Evolutionary conservation across 2,888 invertebrate species (phyloP).

Genomic region (Drosophila pegasa): DNA sequence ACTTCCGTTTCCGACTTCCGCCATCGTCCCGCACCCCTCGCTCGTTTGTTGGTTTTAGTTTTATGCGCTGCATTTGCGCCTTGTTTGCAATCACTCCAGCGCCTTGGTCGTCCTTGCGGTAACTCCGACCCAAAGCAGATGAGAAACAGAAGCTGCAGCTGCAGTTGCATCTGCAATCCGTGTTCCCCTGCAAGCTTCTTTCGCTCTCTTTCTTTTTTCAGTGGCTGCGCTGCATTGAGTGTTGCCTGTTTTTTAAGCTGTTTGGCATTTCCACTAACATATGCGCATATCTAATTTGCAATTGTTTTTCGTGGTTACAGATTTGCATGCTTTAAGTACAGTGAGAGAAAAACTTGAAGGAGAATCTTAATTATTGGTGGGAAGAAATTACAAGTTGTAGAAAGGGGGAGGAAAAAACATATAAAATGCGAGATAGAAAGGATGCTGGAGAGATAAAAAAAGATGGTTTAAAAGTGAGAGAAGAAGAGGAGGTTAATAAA

Average conservation of each 20-base stretch:
- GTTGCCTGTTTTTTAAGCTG: constrained; percentile 47
- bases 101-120: constrained; percentile 64
- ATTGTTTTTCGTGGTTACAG: constrained; percentile 66
- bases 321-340: constrained; percentile 57
- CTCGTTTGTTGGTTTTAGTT: constrained; percentile 67
- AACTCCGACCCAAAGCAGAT: constrained; percentile 31
- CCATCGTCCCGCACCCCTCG: background rate
- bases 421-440: background rate
- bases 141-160: constrained; percentile 12
- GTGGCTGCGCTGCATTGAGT: constrained; percentile 20
- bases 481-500: too few species aligned
- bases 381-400: too few species aligned
- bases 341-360: constrained; percentile 1
- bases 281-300: constrained; percentile 74
- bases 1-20: constrained; percentile 70
- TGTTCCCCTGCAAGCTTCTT: constrained; percentile 10
- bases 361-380: background rate
- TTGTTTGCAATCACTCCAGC: constrained; percentile 70
- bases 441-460: background rate
- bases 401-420: too few species aligned
- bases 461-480: background rate
- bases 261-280: constrained; percentile 65
- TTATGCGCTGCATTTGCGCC: constrained; percentile 62
- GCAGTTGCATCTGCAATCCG: constrained; percentile 28
- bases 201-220: constrained; percentile 10